Evolutionary conservation across 2,113 vertebrate species (phyloP), one percentile per base, ranked within the genome.

Genomic region (Ailuropoda melanoleuca): DNA sequence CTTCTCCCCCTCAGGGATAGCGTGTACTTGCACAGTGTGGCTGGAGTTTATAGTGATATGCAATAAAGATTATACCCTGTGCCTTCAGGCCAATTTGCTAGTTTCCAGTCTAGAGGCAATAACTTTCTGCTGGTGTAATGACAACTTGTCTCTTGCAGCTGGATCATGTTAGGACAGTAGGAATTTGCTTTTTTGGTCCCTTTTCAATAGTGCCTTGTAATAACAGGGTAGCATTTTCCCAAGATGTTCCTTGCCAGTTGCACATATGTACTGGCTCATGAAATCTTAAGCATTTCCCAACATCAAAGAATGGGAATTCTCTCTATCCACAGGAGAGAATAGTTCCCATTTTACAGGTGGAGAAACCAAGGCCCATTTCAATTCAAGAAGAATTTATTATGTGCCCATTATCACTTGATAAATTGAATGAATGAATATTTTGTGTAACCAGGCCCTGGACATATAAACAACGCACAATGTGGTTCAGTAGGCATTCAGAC

Each of bases 91-190:
- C 93, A 88, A 48, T 58, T 97, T 97, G 58, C 88, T 98, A 97
- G 62, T 80, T 96, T 46, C 0, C 0, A 94, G 58, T 37, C 78
- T 90, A 85, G 89, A 98, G 89, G 58, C 96, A 96, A 95, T 92
- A 95, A 85, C 64, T 97, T 98, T 98, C 95, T 60, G 34, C 97
- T 97, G 70, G 88, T 97, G 97, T 89, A 98, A 98, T 98, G 96
- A 97, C 95, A 97, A 18, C 81, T 98, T 97, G 86, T 82, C 88
- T 96, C 84, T 87, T 89, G 12, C 96, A 95, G 91, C 95, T 97
- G 97, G 70, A 46, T 85, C 88, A 88, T 46, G 64, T 93, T 95
- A 88, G 39, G 37, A 56, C 50, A 92, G 84, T 84, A 93, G 50
- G 56, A 97, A 97, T 97, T 97, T 97, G 93, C 60, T 95, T 75